Evolutionary conservation across 2,797 vertebrate genomes (phyloP).

Genomic region (Lithobates pipiens): DNA sequence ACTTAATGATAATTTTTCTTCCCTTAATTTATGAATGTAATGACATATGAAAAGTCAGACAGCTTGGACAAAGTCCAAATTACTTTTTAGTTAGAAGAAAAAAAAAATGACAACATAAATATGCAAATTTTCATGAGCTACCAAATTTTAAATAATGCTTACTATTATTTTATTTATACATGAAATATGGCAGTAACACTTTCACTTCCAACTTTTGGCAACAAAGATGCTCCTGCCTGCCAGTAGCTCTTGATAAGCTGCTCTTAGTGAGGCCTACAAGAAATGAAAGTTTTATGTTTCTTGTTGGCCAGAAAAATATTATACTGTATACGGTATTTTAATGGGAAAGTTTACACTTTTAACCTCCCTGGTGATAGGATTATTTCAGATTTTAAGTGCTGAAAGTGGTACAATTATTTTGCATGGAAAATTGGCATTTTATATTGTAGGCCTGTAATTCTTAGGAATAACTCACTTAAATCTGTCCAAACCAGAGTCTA

Average conservation of each 20-base stretch:
- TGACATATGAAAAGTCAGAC: constrained; percentile 51
- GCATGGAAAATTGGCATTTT: no score
- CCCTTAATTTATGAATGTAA: constrained; percentile 58
- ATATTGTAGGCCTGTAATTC: no score
- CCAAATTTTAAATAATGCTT: constrained; percentile 13
- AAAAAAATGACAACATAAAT: constrained; percentile 40
- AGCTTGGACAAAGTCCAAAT: constrained; percentile 32
- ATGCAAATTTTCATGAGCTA: constrained; percentile 49
- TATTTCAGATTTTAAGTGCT: no score
- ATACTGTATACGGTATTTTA: background rate
- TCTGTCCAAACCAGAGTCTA: no score
- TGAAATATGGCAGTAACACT: background rate
- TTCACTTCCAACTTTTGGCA: background rate
- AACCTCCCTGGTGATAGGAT: no score
- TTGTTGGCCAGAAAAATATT: background rate
- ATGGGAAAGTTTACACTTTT: background rate
- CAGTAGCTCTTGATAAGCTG: background rate
- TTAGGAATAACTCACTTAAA: no score
- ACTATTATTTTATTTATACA: constrained; percentile 15
- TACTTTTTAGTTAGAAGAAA: constrained; percentile 10
- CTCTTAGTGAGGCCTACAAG: background rate
- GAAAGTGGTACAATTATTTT: no score
- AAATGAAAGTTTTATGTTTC: background rate
- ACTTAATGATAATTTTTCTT: constrained; percentile 58
- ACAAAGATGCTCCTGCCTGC: background rate